Conservation (phyloP, 2,113 vertebrate genomes). For the Arvicanthis niloticus region DNA sequence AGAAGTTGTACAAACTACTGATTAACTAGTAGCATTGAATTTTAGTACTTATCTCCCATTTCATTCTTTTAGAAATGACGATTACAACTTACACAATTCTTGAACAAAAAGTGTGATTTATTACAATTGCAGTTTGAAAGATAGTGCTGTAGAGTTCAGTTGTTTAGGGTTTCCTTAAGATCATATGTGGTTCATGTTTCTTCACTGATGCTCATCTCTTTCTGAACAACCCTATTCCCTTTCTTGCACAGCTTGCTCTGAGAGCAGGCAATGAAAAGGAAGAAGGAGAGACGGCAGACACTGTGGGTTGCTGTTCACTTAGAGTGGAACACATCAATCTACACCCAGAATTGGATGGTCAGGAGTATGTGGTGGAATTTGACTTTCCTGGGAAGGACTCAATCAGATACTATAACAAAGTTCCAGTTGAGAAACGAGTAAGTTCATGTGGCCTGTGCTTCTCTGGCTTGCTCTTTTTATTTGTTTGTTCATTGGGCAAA, state of each 20-base stretch:
- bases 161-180: neutral
- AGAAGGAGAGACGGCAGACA: constrained; percentile 98
- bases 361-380: constrained; percentile 97
- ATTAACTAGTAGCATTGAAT: neutral
- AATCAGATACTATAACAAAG: constrained; percentile 99
- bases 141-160: neutral
- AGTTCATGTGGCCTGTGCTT: constrained; percentile 73
- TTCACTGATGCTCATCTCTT: neutral
- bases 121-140: constrained; percentile 28
- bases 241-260: constrained; percentile 91
- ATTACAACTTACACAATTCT: constrained; percentile 32
- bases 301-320: constrained; percentile 97
- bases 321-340: constrained; percentile 97
- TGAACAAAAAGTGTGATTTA: neutral
- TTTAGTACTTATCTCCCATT: neutral
- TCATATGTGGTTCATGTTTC: neutral
- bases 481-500: neutral
- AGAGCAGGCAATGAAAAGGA: constrained; percentile 99
- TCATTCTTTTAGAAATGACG: constrained; percentile 5
- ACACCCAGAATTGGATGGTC: constrained; percentile 94
- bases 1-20: constrained; percentile 33
- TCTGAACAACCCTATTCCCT: neutral
- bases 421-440: constrained; percentile 98
- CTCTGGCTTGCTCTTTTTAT: neutral
- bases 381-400: constrained; percentile 98